Evolutionary conservation across 2,797 vertebrate species (phyloP), one percentile per base, ranked within the genome.

Genomic region (Gadopsis bispinosus): DNA sequence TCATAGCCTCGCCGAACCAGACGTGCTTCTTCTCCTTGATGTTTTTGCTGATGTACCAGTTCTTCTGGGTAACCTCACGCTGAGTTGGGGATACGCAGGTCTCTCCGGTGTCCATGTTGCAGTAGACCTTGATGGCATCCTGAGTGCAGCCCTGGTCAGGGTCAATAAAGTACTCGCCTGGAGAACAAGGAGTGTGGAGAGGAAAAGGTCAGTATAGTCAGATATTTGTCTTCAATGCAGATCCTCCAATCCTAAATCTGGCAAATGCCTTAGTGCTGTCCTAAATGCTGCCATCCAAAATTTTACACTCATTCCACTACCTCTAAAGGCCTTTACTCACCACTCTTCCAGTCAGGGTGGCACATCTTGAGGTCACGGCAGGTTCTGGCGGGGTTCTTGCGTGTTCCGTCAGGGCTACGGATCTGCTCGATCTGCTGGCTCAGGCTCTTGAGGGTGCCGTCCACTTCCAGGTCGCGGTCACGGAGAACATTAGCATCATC

Each of bases 281-380:
- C 3, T 33, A 20, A 39, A 22, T 43, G 16, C 12, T 45, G 14
- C 13, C 16, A 50, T 61, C 11, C 51, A 31, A 31, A 4, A 20
- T 45, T 54, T 8, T n/a, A 10, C 9, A 59, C 6, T n/a, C 12
- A 29, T n/a, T 58, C 22, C 45, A 50, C 26, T 31, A 59, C 31
- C n/a, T 69, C 19, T 35, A 16, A 48, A 62, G 33, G 4, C 35
- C 37, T 63, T 62, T 55, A 73, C 91, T 93, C 79, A 99, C 98
- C 98, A 82, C 98, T 99, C 97, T 98, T 98, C 98, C 98, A 99
- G 92, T 99, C 97, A 0, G 97, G 95, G 75, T 99, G 98, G 96
- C 98, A 99, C 98, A 99, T 99, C 95, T 97, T 99, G 75, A 99
- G 97, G 96, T 99, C 98, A 0, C 97, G 96, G 96, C 98, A 99